Percentiles rank a stretch among this genome's conserved stretches.
Evolutionary conservation across 35 echinoderm and acorn worm genomes (phyloP).

Genomic region (Lytechinus pictus): DNA sequence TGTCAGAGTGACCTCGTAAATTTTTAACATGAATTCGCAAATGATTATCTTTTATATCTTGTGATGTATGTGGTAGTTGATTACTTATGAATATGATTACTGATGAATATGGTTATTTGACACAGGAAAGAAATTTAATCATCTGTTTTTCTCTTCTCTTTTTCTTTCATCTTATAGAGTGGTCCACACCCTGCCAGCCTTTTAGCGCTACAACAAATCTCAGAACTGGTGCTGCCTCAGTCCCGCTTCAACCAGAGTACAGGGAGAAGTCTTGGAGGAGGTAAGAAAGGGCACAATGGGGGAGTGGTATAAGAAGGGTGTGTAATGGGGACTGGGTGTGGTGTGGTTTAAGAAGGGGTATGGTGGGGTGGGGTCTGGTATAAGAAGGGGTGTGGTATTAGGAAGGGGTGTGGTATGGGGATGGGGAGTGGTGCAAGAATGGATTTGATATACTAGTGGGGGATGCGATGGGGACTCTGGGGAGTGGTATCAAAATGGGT

Average conservation of each 20-base stretch:
- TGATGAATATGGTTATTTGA: too few relatives aligned
- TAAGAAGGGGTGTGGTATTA: neutral
- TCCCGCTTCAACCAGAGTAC: slow-evolving; percentile 91
- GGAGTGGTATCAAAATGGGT: too few relatives aligned
- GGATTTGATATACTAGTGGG: too few relatives aligned
- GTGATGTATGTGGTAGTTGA: neutral
- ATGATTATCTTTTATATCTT: neutral
- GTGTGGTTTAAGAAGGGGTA: too few relatives aligned
- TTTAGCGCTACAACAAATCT: slow-evolving; percentile 97
- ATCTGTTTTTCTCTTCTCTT: neutral
- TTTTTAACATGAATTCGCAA: neutral
- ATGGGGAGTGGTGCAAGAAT: too few relatives aligned
- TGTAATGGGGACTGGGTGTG: too few relatives aligned
- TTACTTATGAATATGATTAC: neutral
- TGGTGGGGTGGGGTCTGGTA: neutral
- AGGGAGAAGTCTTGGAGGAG: slow-evolving; percentile 56
- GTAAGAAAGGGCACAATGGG: neutral
- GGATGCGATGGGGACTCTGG: too few relatives aligned
- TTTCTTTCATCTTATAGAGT: slow-evolving; percentile 64
- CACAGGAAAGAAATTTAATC: neutral
- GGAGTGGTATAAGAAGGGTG: neutral
- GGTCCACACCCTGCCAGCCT: slow-evolving; percentile 97
- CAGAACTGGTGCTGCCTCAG: slow-evolving; percentile 92
- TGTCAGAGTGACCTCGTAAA: neutral
- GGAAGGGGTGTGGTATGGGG: too few relatives aligned